Evolutionary conservation across 1,140 invertebrate genomes (phyloP), one percentile per base, ranked within the genome.

Genomic region (Cotesia chilonis): DNA sequence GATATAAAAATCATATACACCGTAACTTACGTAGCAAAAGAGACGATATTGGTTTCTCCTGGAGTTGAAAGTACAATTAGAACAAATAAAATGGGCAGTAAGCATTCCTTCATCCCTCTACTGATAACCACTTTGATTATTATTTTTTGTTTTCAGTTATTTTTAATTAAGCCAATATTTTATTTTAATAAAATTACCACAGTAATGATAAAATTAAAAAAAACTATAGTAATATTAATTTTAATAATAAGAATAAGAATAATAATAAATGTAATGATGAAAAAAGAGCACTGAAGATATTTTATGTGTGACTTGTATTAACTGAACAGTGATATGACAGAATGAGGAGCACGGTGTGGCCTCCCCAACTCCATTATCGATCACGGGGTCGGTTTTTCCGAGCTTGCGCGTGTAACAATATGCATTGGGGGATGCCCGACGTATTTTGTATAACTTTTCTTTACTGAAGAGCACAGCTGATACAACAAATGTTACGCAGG

Each of bases 11-110:
- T 28, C 38, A 55, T 20, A 28, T 20, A 63, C 4, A 59, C 5
- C 38, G 20, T 47, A 73, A 83, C 84, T 81, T 83, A 85, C 84
- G 80, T 82, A 68, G 76, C 79, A 66, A 76, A 77, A n/a, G 81
- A 80, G 72, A 84, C 83, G 57, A 79, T 76, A 76, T 82, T 78
- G 68, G 80, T 78, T 75, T 64, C 73, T 72, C 77, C 76, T 64
- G 81, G 80, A 71, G 72, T 75, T 71, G 80, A 77, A 68, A 80
- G 78, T 63, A 84, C 75, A 76, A 84, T 78, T 74, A 85, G 77
- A 63, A 83, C 68, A 72, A 80, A 71, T 72, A 83, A 59, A 67
- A 78, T 73, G 63, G 77, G 60, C 64, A 83, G 74, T 61, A 80
- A 76, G 71, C 77, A 80, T 76, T 76, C 74, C 80, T 74, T 83